These are phyloP conservation scores for Bombus difficillimus DNA, from an alignment of 1,140 invertebrate species.

Conservation along the genomic window DNA sequence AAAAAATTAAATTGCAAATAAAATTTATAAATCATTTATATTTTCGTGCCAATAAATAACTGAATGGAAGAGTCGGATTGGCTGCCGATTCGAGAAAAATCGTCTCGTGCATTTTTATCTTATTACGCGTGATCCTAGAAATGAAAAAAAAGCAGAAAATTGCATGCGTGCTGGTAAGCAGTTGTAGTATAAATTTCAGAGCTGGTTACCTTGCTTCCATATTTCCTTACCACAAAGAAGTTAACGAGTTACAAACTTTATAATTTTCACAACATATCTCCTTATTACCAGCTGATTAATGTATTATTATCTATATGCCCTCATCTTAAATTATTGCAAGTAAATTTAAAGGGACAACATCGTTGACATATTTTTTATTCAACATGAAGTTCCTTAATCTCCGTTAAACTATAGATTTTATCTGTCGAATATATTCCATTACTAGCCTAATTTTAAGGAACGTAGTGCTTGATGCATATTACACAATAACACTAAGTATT, in stretches of 20 bases:
- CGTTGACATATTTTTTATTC: background rate
- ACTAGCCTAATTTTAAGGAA: background rate
- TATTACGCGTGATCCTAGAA: background rate
- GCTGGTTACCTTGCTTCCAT: too few species aligned
- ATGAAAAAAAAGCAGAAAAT: background rate
- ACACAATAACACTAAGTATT: background rate
- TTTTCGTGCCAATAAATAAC: background rate
- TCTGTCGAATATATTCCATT: background rate
- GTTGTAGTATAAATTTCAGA: constrained; percentile 3
- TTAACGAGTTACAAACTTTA: background rate
- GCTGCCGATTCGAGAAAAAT: background rate
- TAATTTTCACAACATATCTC: too few species aligned
- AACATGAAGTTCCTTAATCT: background rate
- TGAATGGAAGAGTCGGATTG: too few species aligned
- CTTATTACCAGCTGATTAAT: background rate
- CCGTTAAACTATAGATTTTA: background rate
- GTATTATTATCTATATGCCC: background rate
- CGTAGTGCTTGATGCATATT: background rate
- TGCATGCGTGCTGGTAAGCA: background rate
- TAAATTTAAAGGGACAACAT: background rate
- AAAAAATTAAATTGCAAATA: too few species aligned
- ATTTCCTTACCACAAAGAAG: background rate
- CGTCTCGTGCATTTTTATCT: background rate
- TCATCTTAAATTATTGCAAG: background rate
- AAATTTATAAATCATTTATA: background rate